Evolutionary conservation across 2,113 vertebrate species (phyloP).

Genomic region (Cyprinodon tularosa): DNA sequence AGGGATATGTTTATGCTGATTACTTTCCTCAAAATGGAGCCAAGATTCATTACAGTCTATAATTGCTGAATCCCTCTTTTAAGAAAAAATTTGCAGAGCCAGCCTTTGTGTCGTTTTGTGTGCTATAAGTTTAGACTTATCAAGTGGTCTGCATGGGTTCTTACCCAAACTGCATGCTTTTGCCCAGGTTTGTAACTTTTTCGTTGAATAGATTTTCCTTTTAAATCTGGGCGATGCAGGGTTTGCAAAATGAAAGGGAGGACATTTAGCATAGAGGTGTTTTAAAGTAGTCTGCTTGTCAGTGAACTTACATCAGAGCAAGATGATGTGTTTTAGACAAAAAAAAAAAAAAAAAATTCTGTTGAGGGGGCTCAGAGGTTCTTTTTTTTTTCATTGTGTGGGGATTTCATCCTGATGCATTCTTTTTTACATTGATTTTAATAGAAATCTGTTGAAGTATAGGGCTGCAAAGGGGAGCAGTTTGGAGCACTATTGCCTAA

Average conservation of each 20-base stretch:
- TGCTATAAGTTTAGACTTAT: no score
- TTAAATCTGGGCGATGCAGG: neutral
- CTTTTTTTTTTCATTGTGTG: conserved; percentile 41
- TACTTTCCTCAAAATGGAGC: conserved; percentile 11
- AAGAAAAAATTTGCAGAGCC: neutral
- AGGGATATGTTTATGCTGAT: conserved; percentile 10
- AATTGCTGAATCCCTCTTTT: conserved; percentile 5
- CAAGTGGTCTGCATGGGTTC: no score
- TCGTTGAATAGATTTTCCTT: neutral
- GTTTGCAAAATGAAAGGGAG: conserved; percentile 47
- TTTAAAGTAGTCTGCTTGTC: conserved; percentile 63
- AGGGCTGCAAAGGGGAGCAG: no score
- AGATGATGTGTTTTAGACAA: conserved; percentile 68
- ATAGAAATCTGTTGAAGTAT: neutral
- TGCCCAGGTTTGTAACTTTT: neutral
- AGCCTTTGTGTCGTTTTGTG: neutral
- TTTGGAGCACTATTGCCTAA: no score
- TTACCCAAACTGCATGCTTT: neutral
- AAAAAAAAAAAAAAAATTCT: conserved; percentile 38
- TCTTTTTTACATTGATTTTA: neutral
- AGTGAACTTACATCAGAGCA: conserved; percentile 55
- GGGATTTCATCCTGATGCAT: conserved; percentile 40
- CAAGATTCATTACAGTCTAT: conserved; percentile 26
- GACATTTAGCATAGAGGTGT: neutral
- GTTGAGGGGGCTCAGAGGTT: neutral